phyloP scores from a whole-genome alignment of 2,888 invertebrate genomes.

The Conchocele bisecta region DNA sequence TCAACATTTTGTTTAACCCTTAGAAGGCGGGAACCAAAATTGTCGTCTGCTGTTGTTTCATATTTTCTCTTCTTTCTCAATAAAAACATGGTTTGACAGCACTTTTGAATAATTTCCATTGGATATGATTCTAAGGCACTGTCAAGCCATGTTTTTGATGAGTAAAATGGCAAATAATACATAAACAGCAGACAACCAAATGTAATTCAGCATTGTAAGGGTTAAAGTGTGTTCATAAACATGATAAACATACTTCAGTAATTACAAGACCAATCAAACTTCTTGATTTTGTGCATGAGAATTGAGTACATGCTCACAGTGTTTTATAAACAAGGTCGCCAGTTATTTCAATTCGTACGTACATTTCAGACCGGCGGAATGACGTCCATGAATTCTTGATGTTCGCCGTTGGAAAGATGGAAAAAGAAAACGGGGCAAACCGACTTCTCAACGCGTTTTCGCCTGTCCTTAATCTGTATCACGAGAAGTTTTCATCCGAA shows the following conservation, averaged over 20 bases:
- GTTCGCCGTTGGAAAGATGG: conserved; percentile 5
- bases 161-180: not conserved
- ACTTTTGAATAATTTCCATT: no score
- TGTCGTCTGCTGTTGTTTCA: no score
- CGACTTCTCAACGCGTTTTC: conserved; percentile 47
- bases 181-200: not conserved
- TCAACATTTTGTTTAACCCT: no score
- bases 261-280: no score
- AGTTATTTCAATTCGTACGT: not conserved
- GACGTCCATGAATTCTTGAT: conserved; percentile 16
- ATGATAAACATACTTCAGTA: no score
- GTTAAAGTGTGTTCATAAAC: no score
- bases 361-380: conserved; percentile 28
- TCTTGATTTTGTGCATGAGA: not conserved
- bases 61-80: no score
- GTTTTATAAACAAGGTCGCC: not conserved
- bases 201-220: no score
- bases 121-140: no score
- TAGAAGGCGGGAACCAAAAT: no score
- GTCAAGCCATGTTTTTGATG: no score
- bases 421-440: not conserved
- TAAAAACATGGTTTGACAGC: no score
- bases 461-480: conserved; percentile 60
- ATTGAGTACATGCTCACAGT: not conserved
- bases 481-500: conserved; percentile 44